These are phyloP conservation scores for Mycetomoellerius zeteki DNA, from an alignment of 1,140 invertebrate genomes.

Conservation along the genomic window DNA sequence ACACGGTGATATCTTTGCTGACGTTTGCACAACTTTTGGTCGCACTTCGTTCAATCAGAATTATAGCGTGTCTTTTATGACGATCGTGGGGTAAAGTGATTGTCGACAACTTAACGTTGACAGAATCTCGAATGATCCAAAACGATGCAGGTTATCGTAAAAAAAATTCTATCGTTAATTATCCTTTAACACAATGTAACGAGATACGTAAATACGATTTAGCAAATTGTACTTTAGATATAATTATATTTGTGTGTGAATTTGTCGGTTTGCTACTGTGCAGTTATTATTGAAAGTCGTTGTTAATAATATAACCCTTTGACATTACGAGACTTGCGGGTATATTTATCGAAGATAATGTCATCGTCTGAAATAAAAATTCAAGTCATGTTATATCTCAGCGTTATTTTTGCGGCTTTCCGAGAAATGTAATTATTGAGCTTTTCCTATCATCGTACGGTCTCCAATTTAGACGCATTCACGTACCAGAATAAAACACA, in stretches of 20 bases:
- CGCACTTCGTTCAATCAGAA: constrained; percentile 1
- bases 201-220: background rate
- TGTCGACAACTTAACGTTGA: background rate
- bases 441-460: constrained; percentile 29
- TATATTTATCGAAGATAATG: constrained; percentile 57
- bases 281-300: constrained; percentile 38
- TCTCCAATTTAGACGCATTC: constrained; percentile 19
- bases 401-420: constrained; percentile 55
- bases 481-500: constrained; percentile 39
- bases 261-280: background rate
- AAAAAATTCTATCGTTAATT: background rate
- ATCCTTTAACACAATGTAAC: background rate
- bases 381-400: background rate
- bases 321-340: constrained; percentile 29
- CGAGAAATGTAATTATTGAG: constrained; percentile 57
- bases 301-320: constrained; percentile 41
- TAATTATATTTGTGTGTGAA: background rate
- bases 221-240: background rate
- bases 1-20: constrained; percentile 19
- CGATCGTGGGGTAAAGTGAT: background rate
- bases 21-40: background rate
- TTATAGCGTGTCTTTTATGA: background rate
- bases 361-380: constrained; percentile 52
- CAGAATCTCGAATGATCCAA: background rate
- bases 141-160: background rate